Base-by-base conservation (phyloP, 2,888 invertebrate species). In the Baronia brevicornis region DNA sequence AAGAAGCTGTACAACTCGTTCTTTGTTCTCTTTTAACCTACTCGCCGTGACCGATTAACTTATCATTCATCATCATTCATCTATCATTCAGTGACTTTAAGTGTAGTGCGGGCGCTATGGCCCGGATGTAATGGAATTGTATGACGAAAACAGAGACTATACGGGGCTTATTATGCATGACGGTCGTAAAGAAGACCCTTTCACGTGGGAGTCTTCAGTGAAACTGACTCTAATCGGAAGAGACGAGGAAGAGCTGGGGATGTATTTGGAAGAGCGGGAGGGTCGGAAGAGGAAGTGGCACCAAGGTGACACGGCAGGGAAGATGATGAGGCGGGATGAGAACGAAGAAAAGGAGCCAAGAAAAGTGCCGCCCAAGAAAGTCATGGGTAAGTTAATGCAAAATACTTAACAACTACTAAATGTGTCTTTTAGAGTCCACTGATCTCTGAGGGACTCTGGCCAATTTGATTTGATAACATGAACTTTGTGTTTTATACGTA, bases 1-100 rank as follows among this genome's bases (percentile, higher is more conserved):
- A 93, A 93, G 80, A 93, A 93, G 75, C 84, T 93, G 67, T 93
- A 93, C 85, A 93, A 93, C 82, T 93, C 93, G 41, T 93, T 93
- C 84, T 93, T 93, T 73, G 93, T 93, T 50, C 88, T 93, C 73
- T 93, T 93, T 82, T 93, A 93, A 92, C 84, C 61, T 57, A 43
- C 14, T 48, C 37, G 37, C 30, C 6, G 33, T 36, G 26, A 38
- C 7, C 14, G 14, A 34, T 44, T 41, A 51, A 48, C 42, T 44
- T 37, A 43, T 49, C 56, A 51, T 51, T 54, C 55, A 56, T 47
- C 54, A 51, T 51, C 48, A 45, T 44, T 48, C 57, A 57, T 59
- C 55, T 50, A 58, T 60, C 67, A 67, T 70, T 55, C 45, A 64
- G 61, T 66, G 68, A 67, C 67, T 60, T 47, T 59, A 51, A 47